Conservation (phyloP, 2,797 vertebrate genomes). For the Jordanella pulchra region DNA sequence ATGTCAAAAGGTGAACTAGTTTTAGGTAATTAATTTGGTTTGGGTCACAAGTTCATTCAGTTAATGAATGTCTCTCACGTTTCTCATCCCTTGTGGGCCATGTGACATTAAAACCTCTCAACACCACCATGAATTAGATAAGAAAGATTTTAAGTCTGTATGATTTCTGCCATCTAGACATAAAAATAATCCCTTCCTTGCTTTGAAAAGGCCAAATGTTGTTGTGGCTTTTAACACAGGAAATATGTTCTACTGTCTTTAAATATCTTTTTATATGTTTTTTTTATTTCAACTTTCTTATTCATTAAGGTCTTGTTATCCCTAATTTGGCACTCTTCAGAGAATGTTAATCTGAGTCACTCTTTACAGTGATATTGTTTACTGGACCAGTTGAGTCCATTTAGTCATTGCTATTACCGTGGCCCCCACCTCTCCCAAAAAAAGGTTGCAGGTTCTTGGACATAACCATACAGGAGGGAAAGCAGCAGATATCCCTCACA, state of each 20-base stretch:
- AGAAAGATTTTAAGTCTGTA: background rate
- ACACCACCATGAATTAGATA: background rate
- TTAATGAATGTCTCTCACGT: conserved; percentile 36
- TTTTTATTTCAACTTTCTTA: background rate
- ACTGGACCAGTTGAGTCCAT: too few relatives aligned
- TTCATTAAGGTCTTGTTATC: background rate
- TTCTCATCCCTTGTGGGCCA: conserved; percentile 21
- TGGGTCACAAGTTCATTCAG: conserved; percentile 35
- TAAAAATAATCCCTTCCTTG: background rate
- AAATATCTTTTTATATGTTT: background rate
- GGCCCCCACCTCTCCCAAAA: too few relatives aligned
- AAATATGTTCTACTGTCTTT: background rate
- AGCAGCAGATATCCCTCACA: too few relatives aligned
- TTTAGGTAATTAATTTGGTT: conserved; percentile 59
- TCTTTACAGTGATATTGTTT: too few relatives aligned
- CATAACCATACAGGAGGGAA: too few relatives aligned
- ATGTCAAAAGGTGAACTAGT: conserved; percentile 53
- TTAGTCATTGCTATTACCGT: too few relatives aligned
- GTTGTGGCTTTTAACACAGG: too few relatives aligned
- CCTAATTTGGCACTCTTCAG: too few relatives aligned
- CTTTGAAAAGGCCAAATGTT: background rate
- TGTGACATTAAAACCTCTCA: conserved; percentile 18
- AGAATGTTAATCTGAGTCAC: too few relatives aligned
- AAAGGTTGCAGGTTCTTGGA: too few relatives aligned
- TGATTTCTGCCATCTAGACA: background rate